Conservation (phyloP, 2,888 invertebrate genomes). For the Leucophenga maculata region DNA sequence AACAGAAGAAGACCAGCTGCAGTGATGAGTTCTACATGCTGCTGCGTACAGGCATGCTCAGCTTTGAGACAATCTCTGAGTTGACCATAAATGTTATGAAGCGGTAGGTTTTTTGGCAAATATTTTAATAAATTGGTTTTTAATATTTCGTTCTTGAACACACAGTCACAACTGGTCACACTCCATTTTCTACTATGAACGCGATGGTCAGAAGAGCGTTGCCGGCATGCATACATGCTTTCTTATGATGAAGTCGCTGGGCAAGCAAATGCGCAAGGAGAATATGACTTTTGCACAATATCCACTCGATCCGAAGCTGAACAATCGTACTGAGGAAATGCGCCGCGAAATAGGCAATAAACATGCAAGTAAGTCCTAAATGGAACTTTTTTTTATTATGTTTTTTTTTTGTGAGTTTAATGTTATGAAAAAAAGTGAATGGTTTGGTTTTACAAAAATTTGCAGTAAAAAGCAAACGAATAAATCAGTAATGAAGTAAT, state of each 20-base stretch:
- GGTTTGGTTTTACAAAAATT: too few species aligned
- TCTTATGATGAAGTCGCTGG: conserved; percentile 82
- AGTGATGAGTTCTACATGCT: conserved; percentile 85
- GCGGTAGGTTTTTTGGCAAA: conserved; percentile 74
- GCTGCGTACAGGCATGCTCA: conserved; percentile 81
- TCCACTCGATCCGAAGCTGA: conserved; percentile 68
- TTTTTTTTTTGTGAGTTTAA: neutral
- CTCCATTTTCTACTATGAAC: conserved; percentile 83
- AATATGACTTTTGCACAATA: conserved; percentile 70
- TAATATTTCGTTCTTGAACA: conserved; percentile 48
- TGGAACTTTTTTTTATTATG: neutral
- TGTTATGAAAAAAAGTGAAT: neutral
- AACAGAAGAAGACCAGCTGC: conserved; percentile 79
- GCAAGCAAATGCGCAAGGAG: conserved; percentile 74
- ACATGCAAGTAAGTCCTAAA: conserved; percentile 79
- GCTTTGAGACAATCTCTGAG: conserved; percentile 81
- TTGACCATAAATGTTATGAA: conserved; percentile 81
- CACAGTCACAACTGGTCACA: conserved; percentile 85
- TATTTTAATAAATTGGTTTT: neutral
- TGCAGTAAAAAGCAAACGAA: too few species aligned
- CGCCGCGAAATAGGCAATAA: conserved; percentile 79
- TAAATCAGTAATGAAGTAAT: too few species aligned
- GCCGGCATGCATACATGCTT: conserved; percentile 84
- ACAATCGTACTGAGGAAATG: conserved; percentile 78
- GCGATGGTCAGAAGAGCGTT: conserved; percentile 78